Evolutionary conservation across 2,113 vertebrate species (phyloP).

Genomic region (Anguilla japonica): DNA sequence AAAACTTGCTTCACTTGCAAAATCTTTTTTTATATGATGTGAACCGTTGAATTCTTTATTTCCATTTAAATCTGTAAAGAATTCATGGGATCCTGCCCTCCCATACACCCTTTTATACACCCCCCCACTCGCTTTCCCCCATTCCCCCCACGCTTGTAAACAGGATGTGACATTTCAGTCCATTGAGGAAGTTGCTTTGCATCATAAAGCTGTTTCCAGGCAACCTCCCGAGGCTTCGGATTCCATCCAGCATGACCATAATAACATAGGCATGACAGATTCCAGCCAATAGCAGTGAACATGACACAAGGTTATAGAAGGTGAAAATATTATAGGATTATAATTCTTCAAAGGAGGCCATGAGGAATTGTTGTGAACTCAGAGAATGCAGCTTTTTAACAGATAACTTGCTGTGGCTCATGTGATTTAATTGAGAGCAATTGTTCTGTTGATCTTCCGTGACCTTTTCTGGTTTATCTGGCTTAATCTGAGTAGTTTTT

Average conservation of each 20-base stretch:
- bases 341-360: background rate
- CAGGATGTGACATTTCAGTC: conserved; percentile 67
- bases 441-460: background rate
- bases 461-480: background rate
- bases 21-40: conserved; percentile 21
- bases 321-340: conserved; percentile 9
- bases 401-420: background rate
- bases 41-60: conserved; percentile 43
- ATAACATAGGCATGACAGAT: conserved; percentile 59
- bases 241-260: conserved; percentile 57
- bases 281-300: conserved; percentile 43
- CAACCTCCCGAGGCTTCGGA: conserved; percentile 54
- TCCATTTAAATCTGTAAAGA: conserved; percentile 52
- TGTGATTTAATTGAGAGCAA: background rate
- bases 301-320: background rate
- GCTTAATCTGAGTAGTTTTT: background rate
- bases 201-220: conserved; percentile 71
- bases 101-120: conserved; percentile 1
- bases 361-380: background rate
- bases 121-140: background rate
- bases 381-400: background rate
- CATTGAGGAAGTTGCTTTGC: conserved; percentile 71
- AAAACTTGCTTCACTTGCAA: conserved; percentile 5
- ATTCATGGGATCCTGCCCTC: conserved; percentile 42
- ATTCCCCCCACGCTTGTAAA: conserved; percentile 49